Percentiles rank a stretch among this genome's conserved stretches.
Evolutionary conservation across 2,888 invertebrate species (phyloP).

Genomic region (Microctonus aethiopoides): DNA sequence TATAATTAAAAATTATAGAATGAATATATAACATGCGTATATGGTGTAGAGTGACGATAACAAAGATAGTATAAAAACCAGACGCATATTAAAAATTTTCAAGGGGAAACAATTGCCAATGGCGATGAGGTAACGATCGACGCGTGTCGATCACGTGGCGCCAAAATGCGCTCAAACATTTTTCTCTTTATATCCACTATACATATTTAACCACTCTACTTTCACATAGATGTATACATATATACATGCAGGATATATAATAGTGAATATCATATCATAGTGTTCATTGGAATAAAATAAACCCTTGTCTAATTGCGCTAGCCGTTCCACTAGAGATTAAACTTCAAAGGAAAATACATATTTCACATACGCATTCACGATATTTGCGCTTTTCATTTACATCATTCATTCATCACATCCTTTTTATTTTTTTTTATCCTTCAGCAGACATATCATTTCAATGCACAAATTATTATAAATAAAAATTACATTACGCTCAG

Average conservation of each 20-base stretch:
- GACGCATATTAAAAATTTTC: constrained; percentile 49
- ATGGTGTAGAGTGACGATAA: neutral
- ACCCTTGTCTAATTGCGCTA: constrained; percentile 57
- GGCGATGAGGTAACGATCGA: constrained; percentile 58
- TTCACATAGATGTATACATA: neutral
- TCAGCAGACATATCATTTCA: neutral
- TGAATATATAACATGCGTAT: neutral
- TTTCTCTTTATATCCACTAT: neutral
- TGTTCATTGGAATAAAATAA: constrained; percentile 51
- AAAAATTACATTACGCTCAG: constrained; percentile 12
- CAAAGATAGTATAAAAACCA: constrained; percentile 11
- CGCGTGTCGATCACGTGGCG: constrained; percentile 61
- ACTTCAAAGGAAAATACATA: constrained; percentile 54
- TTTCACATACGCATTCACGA: neutral
- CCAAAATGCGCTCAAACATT: constrained; percentile 44
- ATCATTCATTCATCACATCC: neutral
- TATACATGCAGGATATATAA: neutral
- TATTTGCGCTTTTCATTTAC: neutral
- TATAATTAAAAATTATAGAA: neutral
- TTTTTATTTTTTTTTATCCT: neutral
- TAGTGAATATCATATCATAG: neutral
- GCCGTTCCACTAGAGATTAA: constrained; percentile 61
- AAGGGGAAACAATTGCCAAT: constrained; percentile 56
- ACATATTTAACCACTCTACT: neutral
- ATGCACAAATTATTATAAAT: constrained; percentile 3